phyloP scores from a whole-genome alignment of 2,113 vertebrate species.

The Brachyhypopomus occidentalis region DNA sequence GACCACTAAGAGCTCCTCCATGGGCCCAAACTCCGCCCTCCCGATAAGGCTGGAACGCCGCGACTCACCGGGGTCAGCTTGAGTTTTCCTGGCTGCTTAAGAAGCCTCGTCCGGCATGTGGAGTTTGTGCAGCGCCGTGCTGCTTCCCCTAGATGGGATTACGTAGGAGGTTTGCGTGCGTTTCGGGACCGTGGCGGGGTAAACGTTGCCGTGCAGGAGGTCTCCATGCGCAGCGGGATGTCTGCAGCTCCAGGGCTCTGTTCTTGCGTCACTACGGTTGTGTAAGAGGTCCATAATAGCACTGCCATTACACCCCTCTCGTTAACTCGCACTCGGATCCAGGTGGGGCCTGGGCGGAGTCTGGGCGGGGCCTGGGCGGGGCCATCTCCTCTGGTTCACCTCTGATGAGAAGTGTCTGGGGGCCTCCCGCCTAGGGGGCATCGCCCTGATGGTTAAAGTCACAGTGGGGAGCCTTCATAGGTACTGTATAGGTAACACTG shows the following conservation, averaged over 20 bases:
- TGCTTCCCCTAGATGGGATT: background rate
- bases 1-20: slow-evolving; percentile 10
- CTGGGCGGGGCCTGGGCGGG: background rate
- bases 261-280: slow-evolving; percentile 18
- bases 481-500: background rate
- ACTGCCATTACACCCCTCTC: slow-evolving; percentile 12
- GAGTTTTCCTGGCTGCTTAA: slow-evolving; percentile 4
- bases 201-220: no score
- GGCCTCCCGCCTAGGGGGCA: background rate
- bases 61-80: background rate
- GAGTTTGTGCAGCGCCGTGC: background rate
- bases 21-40: slow-evolving; percentile 1
- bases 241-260: background rate
- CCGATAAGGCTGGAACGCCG: background rate
- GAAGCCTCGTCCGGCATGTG: background rate
- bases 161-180: background rate
- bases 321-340: slow-evolving; percentile 22
- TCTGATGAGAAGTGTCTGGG: background rate
- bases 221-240: background rate
- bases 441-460: background rate
- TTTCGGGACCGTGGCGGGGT: background rate
- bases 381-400: background rate
- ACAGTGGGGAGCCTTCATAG: background rate
- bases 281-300: slow-evolving; percentile 28
- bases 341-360: background rate